phyloP scores from a whole-genome alignment of 2,888 invertebrate species.

The Ophion ellenae region DNA sequence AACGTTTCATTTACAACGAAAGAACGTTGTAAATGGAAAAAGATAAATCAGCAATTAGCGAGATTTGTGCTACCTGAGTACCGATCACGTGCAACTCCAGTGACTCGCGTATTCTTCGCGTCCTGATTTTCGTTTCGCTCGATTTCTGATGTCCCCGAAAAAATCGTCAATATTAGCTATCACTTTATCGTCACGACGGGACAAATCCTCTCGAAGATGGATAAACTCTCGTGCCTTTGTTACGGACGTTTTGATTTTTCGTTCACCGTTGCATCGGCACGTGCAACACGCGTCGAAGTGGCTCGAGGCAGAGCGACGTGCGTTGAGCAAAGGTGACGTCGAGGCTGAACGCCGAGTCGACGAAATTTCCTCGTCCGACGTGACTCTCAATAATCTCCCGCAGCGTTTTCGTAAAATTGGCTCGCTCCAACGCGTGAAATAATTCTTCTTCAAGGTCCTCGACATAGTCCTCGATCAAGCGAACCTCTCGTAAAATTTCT shows the following conservation, averaged over 20 bases:
- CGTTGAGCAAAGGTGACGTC: conserved; percentile 57
- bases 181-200: neutral
- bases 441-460: conserved; percentile 53
- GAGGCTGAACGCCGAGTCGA: conserved; percentile 63
- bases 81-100: conserved; percentile 69
- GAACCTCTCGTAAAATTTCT: conserved; percentile 20
- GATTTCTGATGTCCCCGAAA: conserved; percentile 33
- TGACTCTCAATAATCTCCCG: conserved; percentile 54
- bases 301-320: conserved; percentile 13
- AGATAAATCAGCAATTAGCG: neutral
- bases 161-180: neutral
- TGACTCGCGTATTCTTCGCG: conserved; percentile 63
- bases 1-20: no score
- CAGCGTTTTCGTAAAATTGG: conserved; percentile 63
- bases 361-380: conserved; percentile 68
- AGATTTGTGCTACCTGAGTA: conserved; percentile 58
- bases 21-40: no score
- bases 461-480: conserved; percentile 65
- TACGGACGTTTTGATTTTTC: conserved; percentile 47
- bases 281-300: conserved; percentile 47
- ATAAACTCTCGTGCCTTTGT: conserved; percentile 41
- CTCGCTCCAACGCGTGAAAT: conserved; percentile 69
- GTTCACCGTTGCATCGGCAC: conserved; percentile 59
- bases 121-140: conserved; percentile 48
- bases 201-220: neutral